Evolutionary conservation across 35 echinoderm and acorn worm genomes (phyloP), one percentile per base, ranked within the genome.

Genomic region (Heliocidaris erythrogramma): DNA sequence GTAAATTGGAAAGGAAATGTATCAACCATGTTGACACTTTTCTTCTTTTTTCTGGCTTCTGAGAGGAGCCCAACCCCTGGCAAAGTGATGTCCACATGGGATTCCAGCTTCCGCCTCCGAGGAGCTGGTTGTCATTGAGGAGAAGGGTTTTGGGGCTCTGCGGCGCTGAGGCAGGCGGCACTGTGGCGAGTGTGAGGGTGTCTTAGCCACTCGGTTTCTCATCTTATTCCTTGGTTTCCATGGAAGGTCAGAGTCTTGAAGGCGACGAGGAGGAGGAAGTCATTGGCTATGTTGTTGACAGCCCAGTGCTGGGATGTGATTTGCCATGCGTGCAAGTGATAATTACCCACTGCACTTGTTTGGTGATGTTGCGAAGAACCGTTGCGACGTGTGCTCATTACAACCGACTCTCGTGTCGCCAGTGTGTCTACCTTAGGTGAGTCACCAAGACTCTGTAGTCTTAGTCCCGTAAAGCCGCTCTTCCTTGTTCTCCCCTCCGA

Each of bases 281-380:
- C 91, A 92, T 92, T 92, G 91, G 91, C 48, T 92, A 30, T 59
- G 91, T 92, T 92, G 91, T 92, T 92, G 91, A 92, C 91, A 92
- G 91, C 91, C 91, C 48, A 92, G 91, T 30, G 91, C 48, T 27
- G 91, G 49, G 91, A 92, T 92, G 91, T 92, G 91, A 92, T 92
- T 92, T 59, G 91, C 91, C 91, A 48, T 92, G 91, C 91, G 91
- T 92, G 91, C 91, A 50, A 92, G 91, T 92, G 91, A 92, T 92
- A 92, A 92, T 92, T 92, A 92, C 91, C 91, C 49, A 27, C 47
- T 92, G 91, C 91, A 92, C 91, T 92, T 92, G 91, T 92, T 92
- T 92, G 91, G 91, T 92, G 91, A 92, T 92, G 91, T 92, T 92
- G 91, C 91, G 91, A 92, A 92, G 91, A 49, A 92, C 48, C 91